phyloP scores from a whole-genome alignment of 2,797 vertebrate species.

The Euphonia xanthogaster region DNA sequence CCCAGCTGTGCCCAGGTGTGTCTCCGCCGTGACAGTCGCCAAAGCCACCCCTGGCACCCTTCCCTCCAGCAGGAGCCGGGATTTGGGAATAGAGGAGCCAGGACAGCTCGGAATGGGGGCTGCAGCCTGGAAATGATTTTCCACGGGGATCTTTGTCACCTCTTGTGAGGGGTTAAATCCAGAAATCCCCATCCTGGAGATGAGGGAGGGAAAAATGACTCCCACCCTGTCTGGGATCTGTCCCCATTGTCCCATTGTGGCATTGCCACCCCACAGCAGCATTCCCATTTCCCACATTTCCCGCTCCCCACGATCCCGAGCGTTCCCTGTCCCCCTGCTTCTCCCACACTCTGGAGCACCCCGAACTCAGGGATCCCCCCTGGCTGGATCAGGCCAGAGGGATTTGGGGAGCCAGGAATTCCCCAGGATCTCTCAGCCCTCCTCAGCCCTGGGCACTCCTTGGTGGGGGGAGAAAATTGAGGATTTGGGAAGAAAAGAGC shows the following conservation, averaged over 20 bases:
- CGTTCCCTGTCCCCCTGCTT: not conserved
- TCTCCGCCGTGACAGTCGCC: rapidly evolving
- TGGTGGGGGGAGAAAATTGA: rapidly evolving
- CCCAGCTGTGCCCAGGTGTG: not conserved
- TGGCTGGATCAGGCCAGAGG: not conserved
- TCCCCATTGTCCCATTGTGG: not conserved
- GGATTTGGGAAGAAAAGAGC: not conserved
- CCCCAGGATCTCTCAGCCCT: not conserved
- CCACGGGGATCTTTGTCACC: not conserved
- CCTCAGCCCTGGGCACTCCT: rapidly evolving
- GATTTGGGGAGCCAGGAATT: not conserved
- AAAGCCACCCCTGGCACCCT: not conserved
- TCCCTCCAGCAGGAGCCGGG: rapidly evolving
- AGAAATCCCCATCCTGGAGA: not conserved
- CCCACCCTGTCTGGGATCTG: not conserved
- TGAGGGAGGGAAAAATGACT: not conserved
- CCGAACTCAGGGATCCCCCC: not conserved
- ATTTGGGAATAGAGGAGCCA: not conserved
- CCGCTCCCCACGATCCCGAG: rapidly evolving
- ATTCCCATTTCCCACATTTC: not conserved
- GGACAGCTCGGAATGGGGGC: rapidly evolving
- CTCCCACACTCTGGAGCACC: not conserved
- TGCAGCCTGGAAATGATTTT: not conserved
- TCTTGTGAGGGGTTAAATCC: not conserved
- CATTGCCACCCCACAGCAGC: not conserved